phyloP scores from a whole-genome alignment of 2,888 invertebrate species.

The Rotaria socialis region DNA sequence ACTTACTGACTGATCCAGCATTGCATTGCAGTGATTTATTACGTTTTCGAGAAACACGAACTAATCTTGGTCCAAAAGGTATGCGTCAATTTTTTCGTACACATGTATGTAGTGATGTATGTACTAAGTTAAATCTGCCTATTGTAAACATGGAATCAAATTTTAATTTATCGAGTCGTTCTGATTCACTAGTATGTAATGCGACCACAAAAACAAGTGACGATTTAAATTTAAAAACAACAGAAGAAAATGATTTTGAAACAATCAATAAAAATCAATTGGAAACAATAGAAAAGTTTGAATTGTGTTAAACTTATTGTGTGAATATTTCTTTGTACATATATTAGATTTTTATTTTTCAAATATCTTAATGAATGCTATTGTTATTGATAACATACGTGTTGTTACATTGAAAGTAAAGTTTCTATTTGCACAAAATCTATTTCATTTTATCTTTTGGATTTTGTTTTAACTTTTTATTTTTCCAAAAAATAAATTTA shows the following conservation, averaged over 20 bases:
- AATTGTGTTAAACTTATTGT: not conserved
- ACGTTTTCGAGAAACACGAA: constrained; percentile 36
- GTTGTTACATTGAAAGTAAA: too few species aligned
- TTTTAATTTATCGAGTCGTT: not conserved
- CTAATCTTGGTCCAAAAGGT: constrained; percentile 25
- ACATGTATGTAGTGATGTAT: constrained; percentile 17
- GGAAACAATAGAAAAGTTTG: not conserved
- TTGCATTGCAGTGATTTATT: constrained; percentile 34
- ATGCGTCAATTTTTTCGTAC: constrained; percentile 37
- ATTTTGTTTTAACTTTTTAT: too few species aligned
- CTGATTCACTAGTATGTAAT: not conserved
- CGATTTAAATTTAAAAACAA: not conserved
- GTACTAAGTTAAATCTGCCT: constrained; percentile 2
- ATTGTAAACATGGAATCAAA: not conserved
- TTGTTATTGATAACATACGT: not conserved
- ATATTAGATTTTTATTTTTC: not conserved
- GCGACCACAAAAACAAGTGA: not conserved
- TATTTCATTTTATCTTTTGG: too few species aligned
- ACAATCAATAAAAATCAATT: not conserved
- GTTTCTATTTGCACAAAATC: too few species aligned
- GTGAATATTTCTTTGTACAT: not conserved
- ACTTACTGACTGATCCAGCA: constrained; percentile 39
- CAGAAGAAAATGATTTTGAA: not conserved
- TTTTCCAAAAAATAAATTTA: too few species aligned
- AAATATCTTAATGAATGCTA: not conserved